Evolutionary conservation across 2,113 vertebrate genomes (phyloP).

Genomic region (Fukomys damarensis): DNA sequence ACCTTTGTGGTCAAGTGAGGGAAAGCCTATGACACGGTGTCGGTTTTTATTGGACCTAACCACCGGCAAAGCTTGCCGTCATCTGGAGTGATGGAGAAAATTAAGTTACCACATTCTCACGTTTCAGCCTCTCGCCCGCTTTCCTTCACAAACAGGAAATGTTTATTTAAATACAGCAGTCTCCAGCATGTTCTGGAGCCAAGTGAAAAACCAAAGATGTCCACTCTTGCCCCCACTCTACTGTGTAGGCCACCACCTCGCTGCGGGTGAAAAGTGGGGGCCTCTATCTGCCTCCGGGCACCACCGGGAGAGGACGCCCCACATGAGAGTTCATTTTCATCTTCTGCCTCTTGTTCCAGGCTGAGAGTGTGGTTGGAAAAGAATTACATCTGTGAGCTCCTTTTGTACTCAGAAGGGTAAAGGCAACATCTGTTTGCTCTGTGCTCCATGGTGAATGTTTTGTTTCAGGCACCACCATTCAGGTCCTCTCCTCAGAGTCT

Average conservation of each 20-base stretch:
- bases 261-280: slow-evolving; percentile 28
- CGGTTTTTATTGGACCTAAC: slow-evolving; percentile 81
- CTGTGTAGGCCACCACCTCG: slow-evolving; percentile 57
- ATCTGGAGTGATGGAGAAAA: slow-evolving; percentile 84
- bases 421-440: slow-evolving; percentile 80
- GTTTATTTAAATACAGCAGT: slow-evolving; percentile 84
- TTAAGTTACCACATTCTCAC: slow-evolving; percentile 85
- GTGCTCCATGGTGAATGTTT: slow-evolving; percentile 74
- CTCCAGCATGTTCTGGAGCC: slow-evolving; percentile 76
- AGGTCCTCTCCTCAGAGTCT: slow-evolving; percentile 43
- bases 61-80: slow-evolving; percentile 75
- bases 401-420: slow-evolving; percentile 75
- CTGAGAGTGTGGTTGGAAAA: slow-evolving; percentile 59
- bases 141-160: slow-evolving; percentile 83
- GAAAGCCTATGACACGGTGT: slow-evolving; percentile 80
- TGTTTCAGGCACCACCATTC: slow-evolving; percentile 63
- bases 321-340: slow-evolving; percentile 40
- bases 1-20: slow-evolving; percentile 80
- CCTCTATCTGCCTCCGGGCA: slow-evolving; percentile 26
- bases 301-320: background rate
- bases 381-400: slow-evolving; percentile 75
- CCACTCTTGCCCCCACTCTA: slow-evolving; percentile 62
- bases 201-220: slow-evolving; percentile 81
- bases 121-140: slow-evolving; percentile 77
- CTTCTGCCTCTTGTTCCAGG: slow-evolving; percentile 60